Evolutionary conservation across 2,888 invertebrate genomes (phyloP).

Genomic region (Rhimphoctona megacephalus): DNA sequence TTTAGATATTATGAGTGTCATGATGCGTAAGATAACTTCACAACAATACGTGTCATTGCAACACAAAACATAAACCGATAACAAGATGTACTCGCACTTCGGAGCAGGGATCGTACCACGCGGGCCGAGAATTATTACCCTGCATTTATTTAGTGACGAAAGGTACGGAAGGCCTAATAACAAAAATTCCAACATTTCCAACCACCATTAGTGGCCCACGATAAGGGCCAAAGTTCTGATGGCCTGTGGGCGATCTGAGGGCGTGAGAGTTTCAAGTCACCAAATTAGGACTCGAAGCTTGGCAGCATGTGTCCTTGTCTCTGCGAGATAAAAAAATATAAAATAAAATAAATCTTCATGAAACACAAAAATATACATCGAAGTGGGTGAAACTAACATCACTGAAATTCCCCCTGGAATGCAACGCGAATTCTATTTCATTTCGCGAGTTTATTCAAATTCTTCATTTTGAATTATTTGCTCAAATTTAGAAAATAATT

Average conservation of each 20-base stretch:
- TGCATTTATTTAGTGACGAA: conserved; percentile 85
- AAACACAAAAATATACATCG: no score
- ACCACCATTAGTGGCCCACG: conserved; percentile 77
- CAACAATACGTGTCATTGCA: not conserved
- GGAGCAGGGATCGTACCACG: conserved; percentile 87
- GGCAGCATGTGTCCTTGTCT: conserved; percentile 64
- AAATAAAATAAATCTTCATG: not conserved
- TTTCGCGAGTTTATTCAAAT: no score
- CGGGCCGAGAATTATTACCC: conserved; percentile 84
- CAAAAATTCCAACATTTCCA: conserved; percentile 49
- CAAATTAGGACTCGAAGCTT: conserved; percentile 37
- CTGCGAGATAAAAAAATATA: conserved; percentile 69
- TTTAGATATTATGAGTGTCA: no score
- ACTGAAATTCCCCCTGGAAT: no score
- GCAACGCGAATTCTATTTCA: no score
- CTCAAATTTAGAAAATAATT: no score
- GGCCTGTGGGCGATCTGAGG: conserved; percentile 73
- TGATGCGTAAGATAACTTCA: not conserved
- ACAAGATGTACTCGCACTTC: conserved; percentile 83
- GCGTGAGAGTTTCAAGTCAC: conserved; percentile 74
- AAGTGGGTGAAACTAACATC: no score
- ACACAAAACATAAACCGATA: not conserved
- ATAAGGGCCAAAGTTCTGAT: conserved; percentile 71
- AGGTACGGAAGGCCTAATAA: conserved; percentile 65
- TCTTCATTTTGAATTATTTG: no score